These are phyloP conservation scores for Zeus faber DNA, from an alignment of 2,113 vertebrate genomes.

Conservation along the genomic window DNA sequence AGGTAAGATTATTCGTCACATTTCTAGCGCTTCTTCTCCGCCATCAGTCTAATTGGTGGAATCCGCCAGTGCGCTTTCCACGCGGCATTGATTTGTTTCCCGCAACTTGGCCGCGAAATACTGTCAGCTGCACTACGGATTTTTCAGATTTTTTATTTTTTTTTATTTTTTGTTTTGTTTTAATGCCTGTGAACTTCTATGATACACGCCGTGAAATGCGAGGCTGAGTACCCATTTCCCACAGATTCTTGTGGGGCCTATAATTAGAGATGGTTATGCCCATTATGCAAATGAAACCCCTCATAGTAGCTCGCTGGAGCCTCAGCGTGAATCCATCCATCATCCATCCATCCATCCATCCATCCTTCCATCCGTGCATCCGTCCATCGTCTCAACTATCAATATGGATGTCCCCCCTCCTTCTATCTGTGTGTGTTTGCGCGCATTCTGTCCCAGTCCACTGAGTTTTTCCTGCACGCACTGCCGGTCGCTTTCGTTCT, in stretches of 20 bases:
- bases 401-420: too few relatives aligned
- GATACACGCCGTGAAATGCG: too few relatives aligned
- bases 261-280: slow-evolving; percentile 47
- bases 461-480: slow-evolving; percentile 38
- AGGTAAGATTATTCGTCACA: slow-evolving; percentile 60
- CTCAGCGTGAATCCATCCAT: background rate
- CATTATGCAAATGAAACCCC: slow-evolving; percentile 45
- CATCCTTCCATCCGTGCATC: too few relatives aligned
- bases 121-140: background rate
- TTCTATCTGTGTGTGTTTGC: slow-evolving; percentile 21
- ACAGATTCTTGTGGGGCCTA: slow-evolving; percentile 33
- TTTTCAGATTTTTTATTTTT: too few relatives aligned
- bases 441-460: slow-evolving; percentile 37
- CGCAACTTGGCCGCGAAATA: slow-evolving; percentile 40
- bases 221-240: too few relatives aligned
- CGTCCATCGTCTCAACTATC: too few relatives aligned
- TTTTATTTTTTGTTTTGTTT: too few relatives aligned
- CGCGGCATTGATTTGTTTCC: slow-evolving; percentile 48
- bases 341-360: background rate
- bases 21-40: background rate
- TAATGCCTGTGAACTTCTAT: slow-evolving; percentile 10
- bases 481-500: slow-evolving; percentile 41
- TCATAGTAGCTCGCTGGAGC: slow-evolving; percentile 30
- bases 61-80: slow-evolving; percentile 33
- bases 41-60: background rate